phyloP scores from a whole-genome alignment of 2,113 vertebrate species.

The Malaclemys terrapin region DNA sequence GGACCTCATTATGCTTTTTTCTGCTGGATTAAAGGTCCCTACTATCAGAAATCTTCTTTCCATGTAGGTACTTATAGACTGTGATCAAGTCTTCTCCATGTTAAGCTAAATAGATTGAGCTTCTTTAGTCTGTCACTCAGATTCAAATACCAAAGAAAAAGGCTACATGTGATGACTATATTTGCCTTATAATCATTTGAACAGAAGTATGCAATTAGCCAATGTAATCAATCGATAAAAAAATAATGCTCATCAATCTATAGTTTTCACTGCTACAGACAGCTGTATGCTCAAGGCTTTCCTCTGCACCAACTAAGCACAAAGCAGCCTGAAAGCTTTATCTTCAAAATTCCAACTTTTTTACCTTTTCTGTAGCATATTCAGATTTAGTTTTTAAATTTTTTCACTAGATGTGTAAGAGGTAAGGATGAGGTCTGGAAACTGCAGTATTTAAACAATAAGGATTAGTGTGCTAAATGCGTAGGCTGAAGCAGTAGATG shows the following conservation, averaged over 20 bases:
- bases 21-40: not conserved
- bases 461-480: not conserved
- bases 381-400: not conserved
- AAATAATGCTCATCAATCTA: not conserved
- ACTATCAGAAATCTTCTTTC: not conserved
- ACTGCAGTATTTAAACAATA: not conserved
- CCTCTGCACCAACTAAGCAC: not conserved
- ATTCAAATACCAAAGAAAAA: not conserved
- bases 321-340: not conserved
- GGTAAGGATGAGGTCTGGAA: not conserved
- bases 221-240: not conserved
- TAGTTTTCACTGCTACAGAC: not conserved
- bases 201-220: not conserved
- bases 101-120: not conserved
- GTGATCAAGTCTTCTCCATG: not conserved
- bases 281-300: not conserved
- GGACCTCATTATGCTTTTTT: not conserved
- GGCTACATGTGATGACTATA: not conserved
- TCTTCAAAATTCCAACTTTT: not conserved
- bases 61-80: not conserved
- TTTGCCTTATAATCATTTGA: not conserved
- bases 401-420: not conserved
- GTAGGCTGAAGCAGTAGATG: slow-evolving; percentile 2
- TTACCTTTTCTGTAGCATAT: not conserved
- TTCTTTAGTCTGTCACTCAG: not conserved